Evolutionary conservation across 23 tunicate genomes (phyloP).

Genomic region (Ascidia mentula): DNA sequence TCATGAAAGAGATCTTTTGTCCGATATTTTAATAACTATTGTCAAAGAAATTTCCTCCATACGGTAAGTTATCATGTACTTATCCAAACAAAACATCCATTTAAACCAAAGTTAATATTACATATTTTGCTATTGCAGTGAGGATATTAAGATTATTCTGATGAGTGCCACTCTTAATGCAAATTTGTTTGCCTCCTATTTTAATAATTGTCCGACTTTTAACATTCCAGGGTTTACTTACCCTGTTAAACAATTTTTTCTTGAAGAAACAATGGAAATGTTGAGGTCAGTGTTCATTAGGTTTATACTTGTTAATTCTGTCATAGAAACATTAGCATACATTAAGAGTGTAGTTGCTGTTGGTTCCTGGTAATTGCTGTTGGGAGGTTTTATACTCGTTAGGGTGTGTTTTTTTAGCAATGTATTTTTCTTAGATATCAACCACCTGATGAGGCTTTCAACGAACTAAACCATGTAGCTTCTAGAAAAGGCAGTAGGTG

Average conservation of each 20-base stretch:
- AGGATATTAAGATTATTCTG: constrained; percentile 66
- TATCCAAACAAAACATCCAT: not conserved
- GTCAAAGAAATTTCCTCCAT: constrained; percentile 38
- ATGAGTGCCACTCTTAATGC: constrained; percentile 94
- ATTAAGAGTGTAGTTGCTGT: too few relatives aligned
- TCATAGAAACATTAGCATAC: too few relatives aligned
- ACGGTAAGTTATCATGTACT: not conserved
- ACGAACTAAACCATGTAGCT: not conserved
- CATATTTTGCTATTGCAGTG: constrained; percentile 11
- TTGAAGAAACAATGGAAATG: constrained; percentile 63
- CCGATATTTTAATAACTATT: constrained; percentile 72
- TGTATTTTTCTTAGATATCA: constrained; percentile 8
- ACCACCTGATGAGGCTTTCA: constrained; percentile 38
- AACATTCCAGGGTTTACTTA: constrained; percentile 84
- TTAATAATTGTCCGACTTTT: constrained; percentile 49
- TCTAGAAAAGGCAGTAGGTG: not conserved
- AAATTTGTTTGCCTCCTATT: constrained; percentile 63
- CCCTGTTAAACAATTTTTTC: constrained; percentile 43
- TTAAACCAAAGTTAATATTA: too few relatives aligned
- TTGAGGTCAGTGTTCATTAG: not conserved
- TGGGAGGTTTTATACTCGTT: not conserved
- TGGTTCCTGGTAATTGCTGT: too few relatives aligned
- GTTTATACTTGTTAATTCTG: not conserved
- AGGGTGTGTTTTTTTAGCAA: not conserved
- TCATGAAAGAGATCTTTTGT: constrained; percentile 79